These are phyloP conservation scores for Coremacera marginata DNA, from an alignment of 2,888 invertebrate genomes.

Conservation along the genomic window DNA sequence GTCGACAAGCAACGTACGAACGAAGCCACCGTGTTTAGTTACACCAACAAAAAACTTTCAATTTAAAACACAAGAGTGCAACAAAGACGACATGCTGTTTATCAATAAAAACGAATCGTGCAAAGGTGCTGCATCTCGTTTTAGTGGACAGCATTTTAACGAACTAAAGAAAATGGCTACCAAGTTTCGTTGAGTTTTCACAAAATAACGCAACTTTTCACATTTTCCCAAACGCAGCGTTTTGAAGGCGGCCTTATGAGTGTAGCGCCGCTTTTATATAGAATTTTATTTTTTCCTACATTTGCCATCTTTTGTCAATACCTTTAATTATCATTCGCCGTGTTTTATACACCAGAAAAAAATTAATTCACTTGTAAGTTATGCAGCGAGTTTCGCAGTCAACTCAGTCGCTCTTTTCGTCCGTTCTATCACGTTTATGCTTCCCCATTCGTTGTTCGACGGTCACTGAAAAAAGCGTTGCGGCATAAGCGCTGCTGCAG, in stretches of 20 bases:
- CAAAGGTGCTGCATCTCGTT: not conserved
- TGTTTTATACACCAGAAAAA: constrained; percentile 6
- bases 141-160: constrained; percentile 7
- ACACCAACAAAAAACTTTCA: too few relatives aligned
- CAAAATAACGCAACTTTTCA: constrained; percentile 42
- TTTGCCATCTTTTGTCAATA: constrained; percentile 1
- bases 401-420: not conserved
- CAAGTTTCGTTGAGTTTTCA: constrained; percentile 45
- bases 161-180: constrained; percentile 47
- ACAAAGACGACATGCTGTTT: too few relatives aligned
- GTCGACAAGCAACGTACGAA: not conserved
- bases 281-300: not conserved
- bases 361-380: constrained; percentile 5
- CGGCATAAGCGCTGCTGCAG: not conserved
- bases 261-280: not conserved
- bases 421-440: constrained; percentile 15
- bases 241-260: constrained; percentile 4
- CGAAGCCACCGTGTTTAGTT: not conserved
- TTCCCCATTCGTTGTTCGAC: constrained; percentile 14
- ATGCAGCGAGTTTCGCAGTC: not conserved
- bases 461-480: constrained; percentile 19
- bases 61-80: too few relatives aligned
- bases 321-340: not conserved
- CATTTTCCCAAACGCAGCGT: constrained; percentile 23
- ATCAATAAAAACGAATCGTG: not conserved